phyloP scores from a whole-genome alignment of 2,797 vertebrate species.

The Molossus molossus region DNA sequence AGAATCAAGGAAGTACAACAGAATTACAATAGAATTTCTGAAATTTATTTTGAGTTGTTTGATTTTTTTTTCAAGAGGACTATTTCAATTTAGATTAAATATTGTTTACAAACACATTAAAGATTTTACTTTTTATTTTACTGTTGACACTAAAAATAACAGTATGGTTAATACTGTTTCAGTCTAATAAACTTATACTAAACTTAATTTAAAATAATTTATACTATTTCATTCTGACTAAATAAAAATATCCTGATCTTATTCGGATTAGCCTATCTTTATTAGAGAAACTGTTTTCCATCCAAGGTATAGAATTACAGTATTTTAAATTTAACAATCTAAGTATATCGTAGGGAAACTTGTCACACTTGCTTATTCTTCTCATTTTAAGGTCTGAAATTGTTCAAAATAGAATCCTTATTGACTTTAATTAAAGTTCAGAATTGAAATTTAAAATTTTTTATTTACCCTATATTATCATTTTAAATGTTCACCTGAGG shows the following conservation, averaged over 20 bases:
- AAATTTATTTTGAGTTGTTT: conserved; percentile 11
- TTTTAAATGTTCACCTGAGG: too few species aligned
- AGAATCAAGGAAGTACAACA: not conserved
- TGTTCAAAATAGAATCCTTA: conserved; percentile 16
- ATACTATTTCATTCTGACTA: not conserved
- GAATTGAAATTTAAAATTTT: not conserved
- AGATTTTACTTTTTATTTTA: conserved; percentile 49
- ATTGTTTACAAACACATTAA: not conserved
- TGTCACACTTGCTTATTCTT: not conserved
- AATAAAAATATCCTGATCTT: not conserved
- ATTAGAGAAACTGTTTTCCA: not conserved
- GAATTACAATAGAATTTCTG: not conserved
- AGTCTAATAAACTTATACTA: not conserved
- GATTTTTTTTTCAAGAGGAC: not conserved
- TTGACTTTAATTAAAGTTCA: conserved; percentile 19
- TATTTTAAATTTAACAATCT: not conserved
- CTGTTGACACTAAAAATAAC: not conserved
- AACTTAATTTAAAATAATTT: conserved; percentile 17
- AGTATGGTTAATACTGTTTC: not conserved
- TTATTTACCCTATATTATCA: not conserved
- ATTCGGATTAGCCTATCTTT: not conserved
- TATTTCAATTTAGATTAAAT: conserved; percentile 23
- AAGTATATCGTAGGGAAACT: not conserved
- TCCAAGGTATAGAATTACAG: not conserved
- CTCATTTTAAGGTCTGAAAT: conserved; percentile 30